A percentile compares a stretch with the other conserved stretches of the same genome.
Conservation (phyloP, 2,888 invertebrate species). For the Byasa hedistus region DNA sequence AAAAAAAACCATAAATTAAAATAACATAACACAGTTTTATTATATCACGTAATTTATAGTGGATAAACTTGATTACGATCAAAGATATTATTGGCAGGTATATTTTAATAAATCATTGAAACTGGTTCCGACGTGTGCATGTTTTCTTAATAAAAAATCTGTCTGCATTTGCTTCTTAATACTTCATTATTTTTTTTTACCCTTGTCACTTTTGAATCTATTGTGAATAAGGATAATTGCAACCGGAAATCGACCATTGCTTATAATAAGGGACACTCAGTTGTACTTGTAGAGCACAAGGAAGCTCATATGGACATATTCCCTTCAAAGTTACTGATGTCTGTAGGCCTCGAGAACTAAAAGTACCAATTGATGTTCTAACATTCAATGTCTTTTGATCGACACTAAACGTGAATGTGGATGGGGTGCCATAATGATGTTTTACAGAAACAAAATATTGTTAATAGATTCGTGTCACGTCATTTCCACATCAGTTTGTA, state of each 20-base stretch:
- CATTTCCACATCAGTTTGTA: conserved; percentile 28
- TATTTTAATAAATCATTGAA: conserved; percentile 2
- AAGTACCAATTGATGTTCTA: conserved; percentile 11
- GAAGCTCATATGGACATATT: conserved; percentile 15
- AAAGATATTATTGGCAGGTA: not conserved
- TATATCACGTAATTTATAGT: too few species aligned
- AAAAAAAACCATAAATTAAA: too few species aligned
- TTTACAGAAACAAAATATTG: conserved; percentile 16
- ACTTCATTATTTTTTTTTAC: conserved; percentile 26
- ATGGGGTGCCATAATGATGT: too few species aligned
- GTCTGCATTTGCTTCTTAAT: not conserved
- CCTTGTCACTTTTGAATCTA: conserved; percentile 24
- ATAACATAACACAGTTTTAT: too few species aligned
- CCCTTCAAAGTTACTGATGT: conserved; percentile 6
- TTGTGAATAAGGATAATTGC: conserved; percentile 23
- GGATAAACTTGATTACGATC: too few species aligned
- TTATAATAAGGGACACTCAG: conserved; percentile 21
- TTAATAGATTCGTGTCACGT: conserved; percentile 28
- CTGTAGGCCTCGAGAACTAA: not conserved
- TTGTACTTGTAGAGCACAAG: conserved; percentile 24
- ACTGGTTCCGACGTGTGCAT: conserved; percentile 9
- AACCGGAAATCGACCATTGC: conserved; percentile 10
- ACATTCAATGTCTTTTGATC: conserved; percentile 14
- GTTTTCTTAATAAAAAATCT: conserved; percentile 6
- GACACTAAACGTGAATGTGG: conserved; percentile 13